Percentiles rank a stretch among this genome's conserved stretches.
These are phyloP conservation scores for Nipponia nippon DNA, from an alignment of 2,113 vertebrate species.

Conservation along the genomic window DNA sequence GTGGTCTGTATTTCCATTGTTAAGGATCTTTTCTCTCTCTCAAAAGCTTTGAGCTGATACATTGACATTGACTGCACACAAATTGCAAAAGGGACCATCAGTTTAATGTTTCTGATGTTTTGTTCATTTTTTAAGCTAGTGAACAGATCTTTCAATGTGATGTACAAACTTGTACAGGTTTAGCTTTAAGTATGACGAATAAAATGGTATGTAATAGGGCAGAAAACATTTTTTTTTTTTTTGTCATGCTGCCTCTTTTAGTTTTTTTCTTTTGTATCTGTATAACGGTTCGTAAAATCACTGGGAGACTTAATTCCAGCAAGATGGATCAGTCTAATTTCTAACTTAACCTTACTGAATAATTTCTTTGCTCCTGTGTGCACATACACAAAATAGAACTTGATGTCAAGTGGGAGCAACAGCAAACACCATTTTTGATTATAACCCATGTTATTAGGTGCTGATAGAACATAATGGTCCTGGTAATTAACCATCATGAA, in stretches of 20 bases:
- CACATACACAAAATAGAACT: background rate
- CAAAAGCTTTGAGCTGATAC: background rate
- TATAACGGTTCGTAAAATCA: background rate
- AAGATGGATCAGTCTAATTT: background rate
- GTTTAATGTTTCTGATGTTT: background rate
- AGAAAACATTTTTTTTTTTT: background rate
- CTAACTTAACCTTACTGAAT: background rate
- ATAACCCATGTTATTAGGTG: background rate
- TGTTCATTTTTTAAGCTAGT: background rate
- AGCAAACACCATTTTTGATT: background rate
- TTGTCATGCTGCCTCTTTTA: background rate
- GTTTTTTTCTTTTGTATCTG: background rate
- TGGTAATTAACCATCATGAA: background rate
- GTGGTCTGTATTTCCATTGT: background rate
- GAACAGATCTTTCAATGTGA: background rate
- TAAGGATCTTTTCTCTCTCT: background rate
- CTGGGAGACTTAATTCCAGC: background rate
- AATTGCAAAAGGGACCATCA: background rate
- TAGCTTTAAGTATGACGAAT: conserved; percentile 9
- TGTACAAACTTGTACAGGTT: conserved; percentile 21
- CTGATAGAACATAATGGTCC: background rate
- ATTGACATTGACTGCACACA: background rate
- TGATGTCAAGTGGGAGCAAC: background rate
- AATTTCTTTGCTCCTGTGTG: background rate
- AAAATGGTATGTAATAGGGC: conserved; percentile 5